Conservation (phyloP, 2,888 invertebrate genomes). For the Sphaerophoria rueppellii region DNA sequence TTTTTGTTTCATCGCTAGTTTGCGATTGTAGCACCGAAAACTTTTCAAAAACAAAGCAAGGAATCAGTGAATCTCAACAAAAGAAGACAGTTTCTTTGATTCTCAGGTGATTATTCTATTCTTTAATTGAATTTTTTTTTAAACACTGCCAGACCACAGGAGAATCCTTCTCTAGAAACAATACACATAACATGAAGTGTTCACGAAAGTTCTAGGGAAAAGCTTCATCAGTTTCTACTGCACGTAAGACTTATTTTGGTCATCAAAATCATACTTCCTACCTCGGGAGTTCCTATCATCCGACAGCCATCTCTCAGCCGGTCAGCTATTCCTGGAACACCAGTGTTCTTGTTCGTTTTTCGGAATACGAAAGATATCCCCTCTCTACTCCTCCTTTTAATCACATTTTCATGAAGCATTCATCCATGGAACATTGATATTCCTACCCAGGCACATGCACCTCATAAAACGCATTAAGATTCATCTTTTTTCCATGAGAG, state of each 20-base stretch:
- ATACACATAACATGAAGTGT: no score
- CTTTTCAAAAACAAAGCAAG: no score
- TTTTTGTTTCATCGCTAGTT: conserved; percentile 41
- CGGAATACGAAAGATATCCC: neutral
- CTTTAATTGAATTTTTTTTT: no score
- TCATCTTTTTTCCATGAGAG: conserved; percentile 46
- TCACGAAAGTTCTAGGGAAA: neutral
- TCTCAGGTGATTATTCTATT: no score
- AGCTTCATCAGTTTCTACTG: conserved; percentile 2
- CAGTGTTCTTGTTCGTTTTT: neutral
- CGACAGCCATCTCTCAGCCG: conserved; percentile 6
- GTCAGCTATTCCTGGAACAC: conserved; percentile 15
- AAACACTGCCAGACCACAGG: no score
- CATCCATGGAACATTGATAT: conserved; percentile 57
- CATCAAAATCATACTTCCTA: conserved; percentile 3
- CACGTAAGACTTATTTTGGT: neutral
- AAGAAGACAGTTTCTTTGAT: no score
- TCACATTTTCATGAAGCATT: conserved; percentile 66
- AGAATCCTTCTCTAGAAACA: no score
- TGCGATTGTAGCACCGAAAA: conserved; percentile 36
- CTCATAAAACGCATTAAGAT: conserved; percentile 69
- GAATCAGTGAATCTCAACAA: no score
- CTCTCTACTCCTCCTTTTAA: conserved; percentile 26
- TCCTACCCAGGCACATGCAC: conserved; percentile 51
- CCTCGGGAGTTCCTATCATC: neutral